phyloP scores from a whole-genome alignment of 2,113 vertebrate species.

The Papio anubis region DNA sequence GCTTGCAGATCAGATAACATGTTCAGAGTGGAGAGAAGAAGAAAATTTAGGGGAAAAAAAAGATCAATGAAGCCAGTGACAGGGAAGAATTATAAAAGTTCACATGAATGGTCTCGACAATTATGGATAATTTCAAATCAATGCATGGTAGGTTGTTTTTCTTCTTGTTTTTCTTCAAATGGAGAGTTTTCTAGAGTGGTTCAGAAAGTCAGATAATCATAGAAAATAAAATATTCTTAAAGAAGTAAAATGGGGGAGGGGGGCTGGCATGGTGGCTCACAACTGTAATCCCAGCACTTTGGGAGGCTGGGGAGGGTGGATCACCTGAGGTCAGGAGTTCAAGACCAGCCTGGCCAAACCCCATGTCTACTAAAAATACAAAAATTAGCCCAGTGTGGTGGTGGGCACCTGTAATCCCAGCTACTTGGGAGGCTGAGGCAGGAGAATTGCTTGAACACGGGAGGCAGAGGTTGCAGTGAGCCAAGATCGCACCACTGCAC shows the following conservation, averaged over 20 bases:
- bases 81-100: not conserved
- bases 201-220: slow-evolving; percentile 50
- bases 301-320: too few relatives aligned
- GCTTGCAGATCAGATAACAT: not conserved
- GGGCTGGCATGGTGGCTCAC: too few relatives aligned
- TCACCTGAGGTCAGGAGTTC: too few relatives aligned
- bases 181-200: slow-evolving; percentile 13
- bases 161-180: not conserved
- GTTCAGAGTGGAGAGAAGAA: not conserved
- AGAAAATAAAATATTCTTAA: slow-evolving; percentile 6
- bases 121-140: slow-evolving; percentile 23
- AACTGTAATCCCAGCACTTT: too few relatives aligned
- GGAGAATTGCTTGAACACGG: too few relatives aligned
- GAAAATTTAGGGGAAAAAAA: slow-evolving; percentile 33
- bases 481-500: too few relatives aligned
- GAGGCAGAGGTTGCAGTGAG: too few relatives aligned
- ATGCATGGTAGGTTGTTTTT: not conserved
- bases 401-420: too few relatives aligned
- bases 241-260: not conserved
- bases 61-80: not conserved
- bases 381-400: too few relatives aligned
- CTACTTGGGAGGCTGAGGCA: too few relatives aligned
- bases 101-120: not conserved
- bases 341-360: too few relatives aligned
- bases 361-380: too few relatives aligned